Evolutionary conservation across 2,888 invertebrate species (phyloP).

Genomic region (Digitonthophagus gazella): DNA sequence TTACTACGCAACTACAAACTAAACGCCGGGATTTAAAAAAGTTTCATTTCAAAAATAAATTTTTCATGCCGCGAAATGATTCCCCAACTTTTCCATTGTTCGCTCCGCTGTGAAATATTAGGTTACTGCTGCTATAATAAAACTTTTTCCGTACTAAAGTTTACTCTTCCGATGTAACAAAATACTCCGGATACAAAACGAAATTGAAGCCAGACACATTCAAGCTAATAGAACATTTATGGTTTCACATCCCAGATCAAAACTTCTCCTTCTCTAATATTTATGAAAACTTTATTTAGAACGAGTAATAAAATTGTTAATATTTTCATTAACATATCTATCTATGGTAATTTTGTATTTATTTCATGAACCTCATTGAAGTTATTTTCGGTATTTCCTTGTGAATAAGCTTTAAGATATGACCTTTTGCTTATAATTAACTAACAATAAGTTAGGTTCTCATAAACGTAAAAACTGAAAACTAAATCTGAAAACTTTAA

Average conservation of each 20-base stretch:
- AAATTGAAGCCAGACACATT: not conserved
- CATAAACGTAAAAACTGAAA: too few species aligned
- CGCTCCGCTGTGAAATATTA: not conserved
- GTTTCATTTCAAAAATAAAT: not conserved
- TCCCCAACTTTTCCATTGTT: not conserved
- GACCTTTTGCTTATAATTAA: too few species aligned
- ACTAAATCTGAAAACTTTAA: too few species aligned
- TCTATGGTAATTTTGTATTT: too few species aligned
- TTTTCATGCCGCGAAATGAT: not conserved
- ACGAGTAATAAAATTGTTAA: too few species aligned
- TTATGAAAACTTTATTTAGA: too few species aligned
- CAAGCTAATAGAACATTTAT: not conserved
- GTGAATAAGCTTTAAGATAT: too few species aligned
- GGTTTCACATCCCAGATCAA: not conserved
- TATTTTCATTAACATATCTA: too few species aligned
- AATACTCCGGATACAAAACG: not conserved
- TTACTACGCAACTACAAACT: not conserved
- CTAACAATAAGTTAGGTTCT: too few species aligned
- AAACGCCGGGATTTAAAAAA: not conserved
- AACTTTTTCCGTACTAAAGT: not conserved
- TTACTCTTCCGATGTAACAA: not conserved
- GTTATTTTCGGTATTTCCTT: too few species aligned
- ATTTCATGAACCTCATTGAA: too few species aligned
- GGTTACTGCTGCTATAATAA: not conserved
- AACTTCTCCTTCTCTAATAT: not conserved